These are phyloP conservation scores for Paracentrotus lividus DNA, from an alignment of 53 echinoderm and acorn worm genomes.

Conservation along the genomic window DNA sequence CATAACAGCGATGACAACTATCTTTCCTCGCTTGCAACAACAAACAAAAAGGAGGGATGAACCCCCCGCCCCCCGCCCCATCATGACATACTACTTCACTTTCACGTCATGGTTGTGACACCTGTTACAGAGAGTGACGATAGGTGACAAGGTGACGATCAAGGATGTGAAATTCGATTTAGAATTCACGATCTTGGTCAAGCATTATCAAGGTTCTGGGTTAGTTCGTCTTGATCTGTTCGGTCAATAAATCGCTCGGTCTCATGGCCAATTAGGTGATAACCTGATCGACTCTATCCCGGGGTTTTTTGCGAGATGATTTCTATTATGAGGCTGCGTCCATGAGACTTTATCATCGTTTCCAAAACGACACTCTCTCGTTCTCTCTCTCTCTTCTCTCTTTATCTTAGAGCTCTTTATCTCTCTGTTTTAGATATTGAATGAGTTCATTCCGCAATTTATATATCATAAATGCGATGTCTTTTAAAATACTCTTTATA, in stretches of 20 bases:
- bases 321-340: not conserved
- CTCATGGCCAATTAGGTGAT: constrained; percentile 51
- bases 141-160: not conserved
- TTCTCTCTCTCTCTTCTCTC: not conserved
- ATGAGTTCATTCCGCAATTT: too few species aligned
- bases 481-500: too few species aligned
- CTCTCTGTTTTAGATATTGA: too few species aligned
- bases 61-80: not conserved
- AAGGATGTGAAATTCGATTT: constrained; percentile 23
- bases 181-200: constrained; percentile 24
- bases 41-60: too few species aligned
- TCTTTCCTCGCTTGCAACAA: too few species aligned
- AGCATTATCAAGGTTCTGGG: not conserved
- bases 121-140: not conserved
- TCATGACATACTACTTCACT: not conserved
- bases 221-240: not conserved
- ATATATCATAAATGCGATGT: too few species aligned
- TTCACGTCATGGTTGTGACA: not conserved
- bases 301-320: not conserved
- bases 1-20: too few species aligned
- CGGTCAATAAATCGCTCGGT: constrained; percentile 52
- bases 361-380: not conserved
- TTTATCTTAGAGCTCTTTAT: not conserved
- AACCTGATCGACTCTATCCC: constrained; percentile 28
- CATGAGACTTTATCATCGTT: too few species aligned